Base-by-base conservation (phyloP, 2,888 invertebrate species). In the Silvanus unidentatus region DNA sequence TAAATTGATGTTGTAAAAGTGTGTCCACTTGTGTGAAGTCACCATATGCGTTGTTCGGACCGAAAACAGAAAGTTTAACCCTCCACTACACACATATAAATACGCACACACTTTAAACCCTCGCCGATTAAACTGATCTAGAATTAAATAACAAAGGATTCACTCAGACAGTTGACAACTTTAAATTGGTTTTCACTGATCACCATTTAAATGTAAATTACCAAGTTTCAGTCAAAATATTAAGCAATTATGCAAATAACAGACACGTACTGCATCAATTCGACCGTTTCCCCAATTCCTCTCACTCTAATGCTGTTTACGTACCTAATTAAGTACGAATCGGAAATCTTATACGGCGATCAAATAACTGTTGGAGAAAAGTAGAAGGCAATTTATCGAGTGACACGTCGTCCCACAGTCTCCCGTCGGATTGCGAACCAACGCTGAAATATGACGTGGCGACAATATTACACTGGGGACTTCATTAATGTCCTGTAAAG, bases 401-500 rank as follows among this genome's bases (percentile, higher is more conserved):
- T 64, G 65, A 64, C 64, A 58, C 55, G 59, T 55, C 48, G 53
- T 22, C 22, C n/a, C n/a, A n/a, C n/a, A n/a, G 22, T 22, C 22
- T 64, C 66, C 68, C 65, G 54, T 46, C 50, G 63, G 64, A 57
- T 40, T 38, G 28, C 58, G n/a, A n/a, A n/a, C n/a, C 51, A 52
- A 52, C 49, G 45, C 57, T 70, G 68, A 70, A 69, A 70, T 70
- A 71, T 70, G 69, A 70, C 69, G 66, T 68, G 68, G 63, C 69
- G 67, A 69, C 70, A 70, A 72, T 71, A 68, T 70, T 65, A 69
- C 72, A 67, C 72, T 50, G 60, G 71, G 71, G 72, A 72, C 72
- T 69, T 72, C 72, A 72, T 72, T 72, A 72, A 72, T 71, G 71
- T 71, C 70, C 68, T 64, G 71, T 64, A 71, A 71, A 72, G 65